Conservation (phyloP, 2,113 vertebrate genomes). For the Callorhinus ursinus region DNA sequence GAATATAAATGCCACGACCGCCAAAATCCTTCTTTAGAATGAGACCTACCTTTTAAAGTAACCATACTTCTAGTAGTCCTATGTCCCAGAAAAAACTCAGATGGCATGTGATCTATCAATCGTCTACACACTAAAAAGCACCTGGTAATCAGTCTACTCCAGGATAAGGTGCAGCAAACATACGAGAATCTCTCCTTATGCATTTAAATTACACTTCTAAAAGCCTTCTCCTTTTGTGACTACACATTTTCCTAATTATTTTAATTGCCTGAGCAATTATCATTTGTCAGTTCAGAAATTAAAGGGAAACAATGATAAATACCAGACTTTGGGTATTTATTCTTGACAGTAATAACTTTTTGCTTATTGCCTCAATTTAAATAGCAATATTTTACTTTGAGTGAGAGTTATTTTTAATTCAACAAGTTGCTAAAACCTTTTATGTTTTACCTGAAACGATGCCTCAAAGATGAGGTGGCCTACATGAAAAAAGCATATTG, state of each 20-base stretch:
- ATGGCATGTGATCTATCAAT: conserved; percentile 11
- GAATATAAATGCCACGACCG: not conserved
- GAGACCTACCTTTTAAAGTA: not conserved
- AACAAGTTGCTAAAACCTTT: conserved; percentile 45
- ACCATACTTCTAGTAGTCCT: not conserved
- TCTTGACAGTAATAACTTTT: conserved; percentile 70
- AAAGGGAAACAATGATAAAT: conserved; percentile 76
- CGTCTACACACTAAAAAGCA: conserved; percentile 44
- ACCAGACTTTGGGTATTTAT: conserved; percentile 68
- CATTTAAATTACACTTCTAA: conserved; percentile 74
- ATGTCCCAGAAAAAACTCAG: conserved; percentile 21
- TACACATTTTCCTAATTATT: conserved; percentile 77
- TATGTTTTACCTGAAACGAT: conserved; percentile 36
- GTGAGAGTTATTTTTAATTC: conserved; percentile 54
- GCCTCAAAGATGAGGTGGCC: not conserved
- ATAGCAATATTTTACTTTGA: conserved; percentile 63
- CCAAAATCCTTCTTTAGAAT: not conserved
- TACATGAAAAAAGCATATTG: conserved; percentile 34
- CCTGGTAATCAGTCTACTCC: conserved; percentile 55
- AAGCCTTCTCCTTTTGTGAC: conserved; percentile 60
- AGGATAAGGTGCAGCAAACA: conserved; percentile 23
- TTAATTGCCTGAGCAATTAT: conserved; percentile 80
- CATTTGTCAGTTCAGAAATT: conserved; percentile 75
- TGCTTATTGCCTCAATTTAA: conserved; percentile 66
- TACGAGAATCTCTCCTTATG: conserved; percentile 30